Base-by-base conservation (phyloP, 1,140 invertebrate genomes). In the Zelostemma sp. region DNA sequence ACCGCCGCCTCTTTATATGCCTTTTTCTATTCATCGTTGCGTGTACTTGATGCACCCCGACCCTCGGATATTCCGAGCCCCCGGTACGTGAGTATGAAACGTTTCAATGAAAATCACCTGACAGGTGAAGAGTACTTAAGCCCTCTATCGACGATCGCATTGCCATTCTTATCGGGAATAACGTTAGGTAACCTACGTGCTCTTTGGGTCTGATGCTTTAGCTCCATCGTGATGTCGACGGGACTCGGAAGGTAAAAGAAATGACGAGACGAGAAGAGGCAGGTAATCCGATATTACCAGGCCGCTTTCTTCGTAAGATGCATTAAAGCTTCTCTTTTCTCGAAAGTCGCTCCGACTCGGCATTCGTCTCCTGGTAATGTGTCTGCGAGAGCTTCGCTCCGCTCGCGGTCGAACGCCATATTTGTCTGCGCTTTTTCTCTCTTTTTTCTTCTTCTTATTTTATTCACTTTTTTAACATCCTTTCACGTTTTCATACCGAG, bases 251-350 rank as follows among this genome's bases (percentile, higher is more conserved):
- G 45, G 14, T 15, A 38, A 61, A 59, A 58, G 58, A 58, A 59
- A 59, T 48, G 51, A 48, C 58, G 59, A 64, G 56, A 68, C 28
- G 62, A 47, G 17, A 35, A 61, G 41, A 73, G 67, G 55, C 51
- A 55, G 67, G 77, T 80, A 81, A 81, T 81, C 77, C 74, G 80
- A 82, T 80, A 81, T 82, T 80, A 78, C 79, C 61, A 48, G 72
- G 62, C 72, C 68, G 73, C 73, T 73, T 72, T 76, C 55, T 60
- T 55, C 53, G 50, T 62, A 56, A 71, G 64, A 68, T 71, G 62
- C 67, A 75, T 75, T 69, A 72, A 66, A 75, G 67, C 58, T 69
- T 61, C 61, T 72, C 50, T 66, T 70, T 55, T 72, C 65, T 64
- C 56, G 47, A 63, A 67, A 72, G 70, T 70, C 57, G 65, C 59